phyloP scores from a whole-genome alignment of 37 sponge, comb jelly and placozoan genomes.

The Geodia barretti region DNA sequence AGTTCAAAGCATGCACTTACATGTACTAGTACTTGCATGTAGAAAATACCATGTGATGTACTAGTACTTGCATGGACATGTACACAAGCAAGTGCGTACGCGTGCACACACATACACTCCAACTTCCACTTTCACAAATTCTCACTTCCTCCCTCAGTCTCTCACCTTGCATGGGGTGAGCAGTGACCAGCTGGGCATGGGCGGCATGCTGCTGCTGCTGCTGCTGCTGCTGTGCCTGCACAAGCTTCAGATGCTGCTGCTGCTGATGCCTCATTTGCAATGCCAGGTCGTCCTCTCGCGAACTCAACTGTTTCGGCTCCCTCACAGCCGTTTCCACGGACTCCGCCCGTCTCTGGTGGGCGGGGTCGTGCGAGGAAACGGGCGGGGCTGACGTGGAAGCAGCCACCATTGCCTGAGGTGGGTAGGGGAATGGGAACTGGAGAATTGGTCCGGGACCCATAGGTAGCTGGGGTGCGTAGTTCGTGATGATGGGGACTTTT shows the following conservation, averaged over 20 bases:
- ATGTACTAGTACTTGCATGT: too few species aligned
- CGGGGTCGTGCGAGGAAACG: not conserved
- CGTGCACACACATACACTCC: not conserved
- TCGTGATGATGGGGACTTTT: constrained; percentile 51
- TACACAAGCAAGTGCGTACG: not conserved
- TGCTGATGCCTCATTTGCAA: constrained; percentile 26
- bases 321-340: not conserved
- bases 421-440: constrained; percentile 8
- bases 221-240: constrained; percentile 5
- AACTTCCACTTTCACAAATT: not conserved
- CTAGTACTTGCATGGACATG: too few species aligned
- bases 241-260: not conserved
- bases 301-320: not conserved
- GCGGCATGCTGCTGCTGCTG: not conserved
- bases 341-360: not conserved
- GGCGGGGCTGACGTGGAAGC: constrained; percentile 2
- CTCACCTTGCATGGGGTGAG: not conserved
- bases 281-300: not conserved
- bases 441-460: constrained; percentile 30
- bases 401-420: not conserved
- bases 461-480: constrained; percentile 60
- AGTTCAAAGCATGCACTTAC: too few species aligned
- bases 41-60: too few species aligned
- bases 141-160: not conserved
- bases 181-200: not conserved